Conservation (phyloP, 2,888 invertebrate species). For the Mythimna ferrago region DNA sequence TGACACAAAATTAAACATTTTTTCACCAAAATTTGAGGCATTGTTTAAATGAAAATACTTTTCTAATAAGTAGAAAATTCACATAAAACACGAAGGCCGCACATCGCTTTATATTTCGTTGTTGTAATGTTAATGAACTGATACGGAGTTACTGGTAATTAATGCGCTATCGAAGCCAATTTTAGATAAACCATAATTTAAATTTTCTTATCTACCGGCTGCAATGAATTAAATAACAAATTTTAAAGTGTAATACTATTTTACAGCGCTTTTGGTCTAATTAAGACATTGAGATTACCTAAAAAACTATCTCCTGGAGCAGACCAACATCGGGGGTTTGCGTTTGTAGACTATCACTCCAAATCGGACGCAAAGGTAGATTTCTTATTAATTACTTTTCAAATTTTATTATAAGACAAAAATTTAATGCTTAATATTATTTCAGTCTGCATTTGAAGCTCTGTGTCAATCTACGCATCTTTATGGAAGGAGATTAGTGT, state of each 20-base stretch:
- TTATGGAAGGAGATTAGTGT: slow-evolving; percentile 97
- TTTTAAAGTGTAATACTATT: slow-evolving; percentile 37
- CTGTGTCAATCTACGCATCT: slow-evolving; percentile 99
- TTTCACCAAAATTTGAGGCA: background rate
- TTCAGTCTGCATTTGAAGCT: slow-evolving; percentile 97
- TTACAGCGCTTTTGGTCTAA: slow-evolving; percentile 97
- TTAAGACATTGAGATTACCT: slow-evolving; percentile 97
- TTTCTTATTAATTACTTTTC: background rate
- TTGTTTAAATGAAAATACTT: slow-evolving; percentile 11
- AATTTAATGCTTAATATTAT: slow-evolving; percentile 55
- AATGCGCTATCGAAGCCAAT: slow-evolving; percentile 52
- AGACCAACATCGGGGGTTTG: slow-evolving; percentile 98
- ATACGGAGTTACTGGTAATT: slow-evolving; percentile 56
- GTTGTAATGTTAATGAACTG: slow-evolving; percentile 52
- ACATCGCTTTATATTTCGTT: slow-evolving; percentile 18
- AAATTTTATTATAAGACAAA: background rate
- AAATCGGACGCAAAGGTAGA: slow-evolving; percentile 97
- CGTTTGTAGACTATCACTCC: slow-evolving; percentile 97
- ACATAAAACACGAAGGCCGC: slow-evolving; percentile 16
- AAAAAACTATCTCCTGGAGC: slow-evolving; percentile 95
- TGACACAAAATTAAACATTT: background rate
- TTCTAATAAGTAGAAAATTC: slow-evolving; percentile 23
- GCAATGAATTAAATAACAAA: slow-evolving; percentile 20
- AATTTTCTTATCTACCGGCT: slow-evolving; percentile 46
- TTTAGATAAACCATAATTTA: slow-evolving; percentile 53